Base-by-base conservation (phyloP, 2,797 vertebrate genomes). In the Acanthurus tractus region DNA sequence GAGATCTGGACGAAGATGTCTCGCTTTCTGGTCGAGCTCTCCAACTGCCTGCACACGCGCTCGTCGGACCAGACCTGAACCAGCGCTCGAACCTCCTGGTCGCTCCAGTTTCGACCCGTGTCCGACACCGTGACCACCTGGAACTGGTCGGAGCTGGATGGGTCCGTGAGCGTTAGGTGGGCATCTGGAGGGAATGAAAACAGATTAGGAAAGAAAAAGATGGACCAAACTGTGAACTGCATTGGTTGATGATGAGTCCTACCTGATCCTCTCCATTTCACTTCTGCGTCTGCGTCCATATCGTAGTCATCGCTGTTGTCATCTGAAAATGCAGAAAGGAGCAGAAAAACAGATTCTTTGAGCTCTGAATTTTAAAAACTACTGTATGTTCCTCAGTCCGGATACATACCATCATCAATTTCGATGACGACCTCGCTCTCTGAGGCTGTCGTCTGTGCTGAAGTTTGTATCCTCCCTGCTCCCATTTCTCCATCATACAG, bases 1-100 rank as follows among this genome's bases (percentile, higher is more conserved):
- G 96, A 96, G 88, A 96, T 97, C 94, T 97, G 96, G 83, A 97
- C 93, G 55, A 97, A 96, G 84, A 97, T 96, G 87, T 98, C 96
- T 78, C 96, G 96, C 92, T 98, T 97, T 79, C 96, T 95, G 62
- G 95, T 97, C 3, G 96, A 96, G 69, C 95, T 96, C 91, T 98
- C 95, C 88, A 98, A 89, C 92, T 96, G 96, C 83, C 92, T 93
- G 79, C 96, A 94, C 77, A 97, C 95, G 13, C 95, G 94, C 76
- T 96, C 94, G 22, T 97, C 96, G 0, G 96, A 96, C 96, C 96
- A 96, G 77, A 97, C 95, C 20, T 94, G 92, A 75, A 96, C 95
- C 49, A 97, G 87, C 3, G 96, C 95, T 82, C 94, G 95, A 70
- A 97, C 96, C 88, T 97, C 96, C 78, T 96, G 96, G 84, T 97